Base-by-base conservation (phyloP, 2,113 vertebrate species). In the Festucalex cinctus region DNA sequence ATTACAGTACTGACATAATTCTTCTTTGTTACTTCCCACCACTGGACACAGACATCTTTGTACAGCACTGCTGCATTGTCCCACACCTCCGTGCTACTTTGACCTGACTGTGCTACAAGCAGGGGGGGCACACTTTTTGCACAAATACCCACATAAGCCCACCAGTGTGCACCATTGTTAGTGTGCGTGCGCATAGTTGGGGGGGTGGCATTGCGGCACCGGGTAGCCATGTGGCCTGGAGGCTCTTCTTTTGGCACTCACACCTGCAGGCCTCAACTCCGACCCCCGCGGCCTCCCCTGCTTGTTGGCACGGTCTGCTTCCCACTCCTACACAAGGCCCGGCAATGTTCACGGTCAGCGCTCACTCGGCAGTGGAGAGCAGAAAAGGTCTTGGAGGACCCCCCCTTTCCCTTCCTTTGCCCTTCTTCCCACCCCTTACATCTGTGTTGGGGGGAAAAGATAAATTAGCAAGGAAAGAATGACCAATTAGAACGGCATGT, bases 401-500 rank as follows among this genome's bases (percentile, higher is more conserved):
- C 51, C 26, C 37, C 65, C 9, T 66, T 26, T 59, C 35, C 17
- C 63, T 49, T n/a, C 16, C 28, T 68, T 35, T 71, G 43, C 41
- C 41, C 66, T 69, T 63, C 56, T 63, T 57, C 61, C 71, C 60
- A 14, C 53, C 78, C 71, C 70, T 77, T 77, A 77, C 82, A 85
- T 83, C 78, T 85, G 80, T 85, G 80, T 83, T 79, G 74, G 70
- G 74, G 77, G 74, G 71, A 69, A 82, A 82, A 75, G 77, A 75
- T 78, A 83, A 75, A 83, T 82, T 78, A 83, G 70, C 67, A 59
- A 69, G 69, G 48, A 79, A 85, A 80, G 77, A 88, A 88, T 83
- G 78, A 82, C 80, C 84, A 86, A 83, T 88, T 86, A 86, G 70
- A 63, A 69, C 43, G 6, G 73, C 78, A 81, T 86, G 75, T 83